Evolutionary conservation across 2,797 vertebrate genomes (phyloP).

Genomic region (Chelon labrosus): DNA sequence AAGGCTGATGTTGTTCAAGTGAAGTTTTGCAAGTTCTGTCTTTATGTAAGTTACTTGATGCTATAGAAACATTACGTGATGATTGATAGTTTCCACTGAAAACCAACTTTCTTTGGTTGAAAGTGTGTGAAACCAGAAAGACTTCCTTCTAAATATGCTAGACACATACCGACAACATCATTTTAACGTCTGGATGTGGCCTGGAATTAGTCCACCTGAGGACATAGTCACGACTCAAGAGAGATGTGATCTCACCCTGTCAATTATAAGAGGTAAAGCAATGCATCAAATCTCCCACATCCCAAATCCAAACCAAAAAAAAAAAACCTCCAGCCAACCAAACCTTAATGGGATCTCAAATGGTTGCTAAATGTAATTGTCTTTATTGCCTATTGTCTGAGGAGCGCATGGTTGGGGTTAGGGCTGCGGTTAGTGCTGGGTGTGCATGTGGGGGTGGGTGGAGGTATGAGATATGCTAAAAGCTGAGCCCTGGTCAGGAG

Average conservation of each 20-base stretch:
- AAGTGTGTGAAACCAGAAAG: no score
- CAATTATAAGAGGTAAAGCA: conserved; percentile 42
- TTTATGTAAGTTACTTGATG: no score
- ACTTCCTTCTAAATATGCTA: background rate
- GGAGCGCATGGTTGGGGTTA: conserved; percentile 38
- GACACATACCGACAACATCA: background rate
- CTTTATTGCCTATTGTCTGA: conserved; percentile 68
- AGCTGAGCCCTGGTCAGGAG: conserved; percentile 54
- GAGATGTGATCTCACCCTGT: conserved; percentile 54
- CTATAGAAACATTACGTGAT: no score
- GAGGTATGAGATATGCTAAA: conserved; percentile 57
- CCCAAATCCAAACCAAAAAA: conserved; percentile 42
- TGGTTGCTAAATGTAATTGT: conserved; percentile 76
- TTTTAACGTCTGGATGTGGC: conserved; percentile 22
- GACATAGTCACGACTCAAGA: conserved; percentile 33
- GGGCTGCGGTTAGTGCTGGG: conserved; percentile 50
- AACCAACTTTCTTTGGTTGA: no score
- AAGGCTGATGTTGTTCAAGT: no score
- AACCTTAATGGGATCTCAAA: conserved; percentile 69
- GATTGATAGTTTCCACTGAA: no score
- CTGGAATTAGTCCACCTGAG: conserved; percentile 30
- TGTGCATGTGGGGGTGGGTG: conserved; percentile 29
- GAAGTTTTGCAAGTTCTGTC: no score
- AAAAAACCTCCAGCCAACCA: conserved; percentile 41
- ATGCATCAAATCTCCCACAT: conserved; percentile 56